phyloP scores from a whole-genome alignment of 2,888 invertebrate genomes.

The Alsophila aescularia region DNA sequence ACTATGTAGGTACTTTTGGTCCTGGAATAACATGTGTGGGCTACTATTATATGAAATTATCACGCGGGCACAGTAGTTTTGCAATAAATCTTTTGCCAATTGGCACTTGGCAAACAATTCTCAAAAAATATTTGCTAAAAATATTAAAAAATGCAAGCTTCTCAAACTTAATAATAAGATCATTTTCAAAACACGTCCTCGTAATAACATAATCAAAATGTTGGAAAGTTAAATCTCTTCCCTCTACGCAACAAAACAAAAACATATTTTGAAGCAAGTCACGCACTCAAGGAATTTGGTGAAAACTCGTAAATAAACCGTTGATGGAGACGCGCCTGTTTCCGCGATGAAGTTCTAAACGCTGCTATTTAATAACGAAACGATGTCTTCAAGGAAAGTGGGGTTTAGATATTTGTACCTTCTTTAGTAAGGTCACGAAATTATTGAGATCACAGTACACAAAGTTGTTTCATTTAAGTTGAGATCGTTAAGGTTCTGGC shows the following conservation, averaged over 20 bases:
- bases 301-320: constrained; percentile 51
- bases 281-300: constrained; percentile 49
- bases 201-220: constrained; percentile 17
- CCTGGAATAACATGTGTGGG: too few species aligned
- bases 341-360: constrained; percentile 37
- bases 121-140: too few species aligned
- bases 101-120: too few species aligned
- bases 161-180: too few species aligned
- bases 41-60: too few species aligned
- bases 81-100: too few species aligned
- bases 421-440: neutral
- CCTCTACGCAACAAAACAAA: constrained; percentile 29
- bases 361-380: constrained; percentile 18
- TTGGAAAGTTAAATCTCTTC: constrained; percentile 25
- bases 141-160: too few species aligned
- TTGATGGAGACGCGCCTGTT: constrained; percentile 45
- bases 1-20: too few species aligned
- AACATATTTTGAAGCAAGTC: constrained; percentile 44
- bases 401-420: neutral
- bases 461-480: too few species aligned
- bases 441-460: too few species aligned
- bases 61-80: too few species aligned
- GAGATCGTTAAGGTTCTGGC: too few species aligned
- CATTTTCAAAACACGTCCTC: neutral
- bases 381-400: neutral